phyloP scores from a whole-genome alignment of 1,140 invertebrate species.

The Heliconius hermathena region DNA sequence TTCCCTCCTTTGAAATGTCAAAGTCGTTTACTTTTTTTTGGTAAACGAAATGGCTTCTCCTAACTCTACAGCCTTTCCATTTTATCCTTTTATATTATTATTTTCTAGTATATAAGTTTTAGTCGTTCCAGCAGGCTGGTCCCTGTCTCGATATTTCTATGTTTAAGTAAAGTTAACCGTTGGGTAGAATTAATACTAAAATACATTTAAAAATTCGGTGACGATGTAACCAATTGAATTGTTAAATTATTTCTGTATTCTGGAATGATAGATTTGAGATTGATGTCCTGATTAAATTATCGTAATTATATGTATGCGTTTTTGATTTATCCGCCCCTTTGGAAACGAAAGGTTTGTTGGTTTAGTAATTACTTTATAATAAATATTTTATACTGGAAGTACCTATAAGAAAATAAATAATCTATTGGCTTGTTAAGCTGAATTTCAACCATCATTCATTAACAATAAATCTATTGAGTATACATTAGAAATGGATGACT shows the following conservation, averaged over 20 bases:
- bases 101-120: slow-evolving; percentile 43
- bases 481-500: no score
- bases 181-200: slow-evolving; percentile 35
- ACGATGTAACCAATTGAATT: slow-evolving; percentile 70
- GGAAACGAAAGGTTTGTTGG: not conserved
- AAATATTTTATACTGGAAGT: no score
- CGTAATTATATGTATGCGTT: slow-evolving; percentile 52
- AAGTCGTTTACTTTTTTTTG: slow-evolving; percentile 6
- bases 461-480: no score
- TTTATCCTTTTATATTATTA: slow-evolving; percentile 10
- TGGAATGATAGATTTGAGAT: slow-evolving; percentile 73
- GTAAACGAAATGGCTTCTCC: slow-evolving; percentile 7
- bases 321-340: slow-evolving; percentile 37
- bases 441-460: no score
- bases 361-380: not conserved
- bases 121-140: slow-evolving; percentile 63
- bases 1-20: slow-evolving; percentile 12
- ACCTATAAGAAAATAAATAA: no score
- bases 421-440: no score
- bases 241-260: slow-evolving; percentile 79
- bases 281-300: slow-evolving; percentile 80
- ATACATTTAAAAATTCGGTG: slow-evolving; percentile 42
- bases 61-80: slow-evolving; percentile 6
- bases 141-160: slow-evolving; percentile 52
- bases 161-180: slow-evolving; percentile 35